Conservation (phyloP, 2,797 vertebrate species). For the Pangasius krempfi region DNA sequence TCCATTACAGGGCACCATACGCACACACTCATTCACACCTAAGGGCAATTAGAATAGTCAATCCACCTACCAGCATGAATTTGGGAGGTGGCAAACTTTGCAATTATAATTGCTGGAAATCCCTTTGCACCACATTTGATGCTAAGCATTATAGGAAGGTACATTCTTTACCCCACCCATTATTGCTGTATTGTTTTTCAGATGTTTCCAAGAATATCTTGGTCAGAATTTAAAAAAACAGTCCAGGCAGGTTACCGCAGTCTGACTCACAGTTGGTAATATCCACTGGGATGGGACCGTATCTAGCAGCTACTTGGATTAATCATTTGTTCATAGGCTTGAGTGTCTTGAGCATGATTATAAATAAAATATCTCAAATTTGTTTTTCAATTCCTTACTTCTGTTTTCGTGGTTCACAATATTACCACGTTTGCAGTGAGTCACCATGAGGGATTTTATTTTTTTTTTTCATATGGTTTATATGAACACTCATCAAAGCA, state of each 20-base stretch:
- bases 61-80: neutral
- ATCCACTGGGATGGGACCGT: neutral
- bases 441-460: neutral
- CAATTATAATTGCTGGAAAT: neutral
- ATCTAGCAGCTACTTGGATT: neutral
- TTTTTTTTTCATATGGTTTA: neutral
- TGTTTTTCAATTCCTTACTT: neutral
- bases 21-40: neutral
- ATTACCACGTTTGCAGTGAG: neutral
- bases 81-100: neutral
- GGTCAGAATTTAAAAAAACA: neutral
- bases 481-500: neutral
- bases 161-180: neutral
- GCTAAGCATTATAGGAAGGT: conserved; percentile 29
- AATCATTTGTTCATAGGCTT: neutral
- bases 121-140: conserved; percentile 1
- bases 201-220: conserved; percentile 53
- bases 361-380: neutral
- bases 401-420: neutral
- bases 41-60: neutral
- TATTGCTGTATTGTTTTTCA: conserved; percentile 39
- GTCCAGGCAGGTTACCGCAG: neutral
- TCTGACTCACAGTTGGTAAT: neutral
- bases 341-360: neutral
- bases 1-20: neutral